Base-by-base conservation (phyloP, 2,797 vertebrate species). In the Masticophis lateralis region DNA sequence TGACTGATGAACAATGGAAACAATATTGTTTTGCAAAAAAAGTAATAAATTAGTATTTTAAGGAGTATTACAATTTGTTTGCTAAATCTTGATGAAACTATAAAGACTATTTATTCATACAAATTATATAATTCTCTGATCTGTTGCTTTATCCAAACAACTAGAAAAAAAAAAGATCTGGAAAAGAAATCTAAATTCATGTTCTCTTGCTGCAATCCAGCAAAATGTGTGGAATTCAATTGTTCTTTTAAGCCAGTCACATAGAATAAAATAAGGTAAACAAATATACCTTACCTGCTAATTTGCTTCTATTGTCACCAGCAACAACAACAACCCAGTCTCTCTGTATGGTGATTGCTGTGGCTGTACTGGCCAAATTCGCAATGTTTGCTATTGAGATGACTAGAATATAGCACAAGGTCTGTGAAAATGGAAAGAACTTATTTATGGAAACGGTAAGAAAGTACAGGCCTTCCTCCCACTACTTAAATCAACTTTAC, bases 241-340 rank as follows among this genome's bases (percentile, higher is more conserved):
- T 66, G 12, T 28, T 66, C 90, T 9, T 59, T 89, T 20, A 93
- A 92, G 7, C 47, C 55, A 93, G 91, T 9, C 2, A 74, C 25
- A 2, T 32, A 94, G 91, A 94, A 11, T 6, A 92, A 96, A 61
- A 93, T 18, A 74, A 96, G 57, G 59, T 79, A 95, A 92, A 88
- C 92, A 55, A 96, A 94, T 25, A 25, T 90, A 90, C 92, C 98
- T 97, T 97, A 99, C 99, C 99, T 99, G 99, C 99, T 95, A 99
- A 95, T 96, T 95, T 98, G 98, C 98, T 98, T 97, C 99, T 98
- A 98, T 99, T 98, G 94, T 98, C 98, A 93, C 99, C 99, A 0
- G 99, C 99, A 91, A 99, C 99, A 20, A 99, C 99, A 93, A 99
- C 99, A 91, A 99, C 99, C 99, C 99, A 99, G 95, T 99, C 99